Conservation (phyloP, 2,797 vertebrate genomes). For the Fistularia commersonii region DNA sequence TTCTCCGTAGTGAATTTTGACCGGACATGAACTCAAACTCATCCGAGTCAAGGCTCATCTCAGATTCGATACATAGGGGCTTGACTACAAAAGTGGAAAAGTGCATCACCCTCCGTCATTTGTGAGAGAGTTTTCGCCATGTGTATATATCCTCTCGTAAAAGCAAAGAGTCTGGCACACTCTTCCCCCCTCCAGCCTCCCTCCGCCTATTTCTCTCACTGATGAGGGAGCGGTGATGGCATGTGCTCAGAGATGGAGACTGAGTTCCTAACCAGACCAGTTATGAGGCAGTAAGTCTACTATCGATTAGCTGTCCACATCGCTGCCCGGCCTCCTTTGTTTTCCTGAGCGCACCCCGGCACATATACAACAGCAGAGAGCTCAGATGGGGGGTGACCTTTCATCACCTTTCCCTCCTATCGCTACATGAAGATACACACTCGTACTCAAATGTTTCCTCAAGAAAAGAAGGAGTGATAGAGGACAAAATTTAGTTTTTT, state of each 20-base stretch:
- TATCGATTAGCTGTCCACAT: constrained; percentile 74
- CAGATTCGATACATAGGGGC: too few relatives aligned
- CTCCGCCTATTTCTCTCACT: constrained; percentile 44
- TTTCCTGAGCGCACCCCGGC: constrained; percentile 38
- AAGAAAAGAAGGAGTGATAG: constrained; percentile 6
- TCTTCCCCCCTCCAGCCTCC: constrained; percentile 2
- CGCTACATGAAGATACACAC: constrained; percentile 8
- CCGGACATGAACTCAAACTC: too few relatives aligned
- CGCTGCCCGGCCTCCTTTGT: constrained; percentile 57
- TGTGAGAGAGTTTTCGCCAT: not conserved
- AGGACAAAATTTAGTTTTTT: constrained; percentile 1
- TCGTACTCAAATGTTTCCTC: constrained; percentile 9
- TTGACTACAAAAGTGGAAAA: not conserved
- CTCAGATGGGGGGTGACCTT: constrained; percentile 37
- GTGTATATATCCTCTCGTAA: constrained; percentile 1
- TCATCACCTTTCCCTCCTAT: constrained; percentile 38
- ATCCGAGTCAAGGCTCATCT: too few relatives aligned
- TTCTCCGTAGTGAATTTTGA: too few relatives aligned
- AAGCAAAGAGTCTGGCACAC: not conserved
- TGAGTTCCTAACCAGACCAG: constrained; percentile 65
- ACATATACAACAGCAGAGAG: constrained; percentile 26
- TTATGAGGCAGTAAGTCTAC: constrained; percentile 69
- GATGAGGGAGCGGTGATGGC: constrained; percentile 55
- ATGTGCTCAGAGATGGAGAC: constrained; percentile 58
- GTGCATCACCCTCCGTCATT: not conserved